A percentile compares a stretch with the other conserved stretches of the same genome.
Evolutionary conservation across 1,140 invertebrate genomes (phyloP).

Genomic region (Propsilocerus akamusi): DNA sequence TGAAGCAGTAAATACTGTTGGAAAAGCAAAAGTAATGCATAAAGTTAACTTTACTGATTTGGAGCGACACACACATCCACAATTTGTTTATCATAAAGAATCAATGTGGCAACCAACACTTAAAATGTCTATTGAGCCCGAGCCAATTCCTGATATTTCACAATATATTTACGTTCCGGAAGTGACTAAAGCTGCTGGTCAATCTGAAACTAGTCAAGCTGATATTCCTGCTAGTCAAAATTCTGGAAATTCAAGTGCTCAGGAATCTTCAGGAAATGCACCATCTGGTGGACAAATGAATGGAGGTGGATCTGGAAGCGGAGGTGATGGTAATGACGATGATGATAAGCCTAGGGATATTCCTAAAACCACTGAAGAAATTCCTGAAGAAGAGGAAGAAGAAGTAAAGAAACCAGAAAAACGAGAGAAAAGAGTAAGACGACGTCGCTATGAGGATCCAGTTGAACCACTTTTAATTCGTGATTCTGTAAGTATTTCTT

Average conservation of each 20-base stretch:
- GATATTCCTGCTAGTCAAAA: neutral
- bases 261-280: neutral
- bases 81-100: neutral
- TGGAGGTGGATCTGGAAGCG: neutral
- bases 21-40: conserved; percentile 52
- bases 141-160: too few species aligned
- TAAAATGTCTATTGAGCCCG: neutral
- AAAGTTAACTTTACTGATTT: conserved; percentile 45
- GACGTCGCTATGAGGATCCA: neutral
- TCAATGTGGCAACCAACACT: neutral
- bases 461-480: neutral
- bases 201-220: neutral
- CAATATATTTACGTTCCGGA: too few species aligned
- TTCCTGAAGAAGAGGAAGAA: neutral
- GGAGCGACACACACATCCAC: conserved; percentile 12
- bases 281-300: neutral
- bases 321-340: neutral
- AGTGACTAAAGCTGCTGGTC: neutral
- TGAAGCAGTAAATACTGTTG: conserved; percentile 46
- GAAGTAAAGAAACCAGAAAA: conserved; percentile 5
- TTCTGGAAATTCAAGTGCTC: neutral
- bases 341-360: neutral
- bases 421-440: neutral
- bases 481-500: neutral
- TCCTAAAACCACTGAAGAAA: neutral